A percentile compares a stretch with the other conserved stretches of the same genome.
Conservation (phyloP, 1,140 invertebrate species). For the Spodoptera litura region DNA sequence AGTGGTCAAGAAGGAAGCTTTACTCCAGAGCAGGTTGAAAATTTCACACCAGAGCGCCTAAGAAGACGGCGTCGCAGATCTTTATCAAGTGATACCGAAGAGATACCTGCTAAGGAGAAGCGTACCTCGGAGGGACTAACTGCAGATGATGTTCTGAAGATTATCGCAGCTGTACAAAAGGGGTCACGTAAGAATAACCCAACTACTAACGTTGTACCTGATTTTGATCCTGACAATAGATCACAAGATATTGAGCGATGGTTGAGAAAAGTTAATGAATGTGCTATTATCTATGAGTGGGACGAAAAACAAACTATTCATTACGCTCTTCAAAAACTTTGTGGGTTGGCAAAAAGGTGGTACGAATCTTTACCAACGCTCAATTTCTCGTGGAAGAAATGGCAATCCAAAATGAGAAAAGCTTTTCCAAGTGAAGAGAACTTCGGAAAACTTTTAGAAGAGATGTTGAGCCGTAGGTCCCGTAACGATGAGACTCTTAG, state of each 20-base stretch:
- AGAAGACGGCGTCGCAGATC: no score
- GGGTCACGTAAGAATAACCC: no score
- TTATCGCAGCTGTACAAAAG: no score
- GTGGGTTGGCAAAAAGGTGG: constrained; percentile 34
- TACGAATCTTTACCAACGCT: neutral
- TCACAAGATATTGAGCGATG: constrained; percentile 39
- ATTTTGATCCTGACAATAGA: constrained; percentile 42
- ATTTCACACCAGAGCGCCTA: no score
- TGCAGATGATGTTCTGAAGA: no score
- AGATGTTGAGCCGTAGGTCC: neutral
- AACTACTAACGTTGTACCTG: constrained; percentile 42
- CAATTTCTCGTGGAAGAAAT: neutral
- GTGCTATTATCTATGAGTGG: constrained; percentile 42
- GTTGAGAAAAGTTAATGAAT: constrained; percentile 47
- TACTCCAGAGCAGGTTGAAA: no score
- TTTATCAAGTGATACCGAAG: no score
- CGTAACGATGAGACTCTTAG: neutral
- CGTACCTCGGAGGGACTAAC: no score
- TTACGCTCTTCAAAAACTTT: constrained; percentile 42
- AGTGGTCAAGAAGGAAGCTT: no score
- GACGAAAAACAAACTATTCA: constrained; percentile 47
- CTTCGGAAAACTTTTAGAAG: neutral
- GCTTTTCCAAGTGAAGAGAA: constrained; percentile 12
- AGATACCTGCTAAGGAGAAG: no score
- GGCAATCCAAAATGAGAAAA: neutral